Evolutionary conservation across 2,113 vertebrate genomes (phyloP), one percentile per base, ranked within the genome.

Genomic region (Serilophus lunatus): DNA sequence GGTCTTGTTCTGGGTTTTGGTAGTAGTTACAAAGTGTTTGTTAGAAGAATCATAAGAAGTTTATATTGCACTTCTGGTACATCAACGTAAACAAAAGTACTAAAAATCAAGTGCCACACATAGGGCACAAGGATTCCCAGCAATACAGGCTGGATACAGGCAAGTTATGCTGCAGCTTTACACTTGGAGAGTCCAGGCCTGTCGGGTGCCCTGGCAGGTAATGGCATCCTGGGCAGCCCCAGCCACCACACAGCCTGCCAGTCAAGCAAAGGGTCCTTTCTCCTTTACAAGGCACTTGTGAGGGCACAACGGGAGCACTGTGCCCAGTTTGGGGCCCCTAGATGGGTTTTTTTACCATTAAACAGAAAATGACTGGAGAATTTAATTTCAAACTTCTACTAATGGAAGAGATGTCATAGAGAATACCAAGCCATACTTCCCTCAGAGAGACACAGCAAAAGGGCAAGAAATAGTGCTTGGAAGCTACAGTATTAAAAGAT

Each of bases 141-240:
- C 23, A 42, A 18, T 4, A 12, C 28, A 44, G 24, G 19, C 6
- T 71, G 33, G 8, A 31, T 33, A 42, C 17, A 33, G 40, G 1
- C 18, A 33, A 29, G 5, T 35, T 54, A 26, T 13, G 22, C n/a
- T 35, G 22, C 4, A 4, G 40, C 12, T 86, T 56, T 26, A 28
- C 3, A 7, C 0, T 0, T 54, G 2, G 2, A 47, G 20, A 35
- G 7, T 9, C 15, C 63, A 16, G 38, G 19, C 19, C 49, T 22
- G 38, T 12, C 38, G 20, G 38, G 13, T 22, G 18, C 14, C 17
- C 56, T 44, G n/a, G 66, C 4, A 47, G 8, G 31, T n/a, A 36
- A 33, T 17, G 42, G 6, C 33, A 33, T 13, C 44, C 25, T 54
- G 63, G 29, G 19, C 35, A 87, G 36, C 36, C 18, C 13, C 64